phyloP scores from a whole-genome alignment of 2,888 invertebrate species.

The Venusia cambrica region DNA sequence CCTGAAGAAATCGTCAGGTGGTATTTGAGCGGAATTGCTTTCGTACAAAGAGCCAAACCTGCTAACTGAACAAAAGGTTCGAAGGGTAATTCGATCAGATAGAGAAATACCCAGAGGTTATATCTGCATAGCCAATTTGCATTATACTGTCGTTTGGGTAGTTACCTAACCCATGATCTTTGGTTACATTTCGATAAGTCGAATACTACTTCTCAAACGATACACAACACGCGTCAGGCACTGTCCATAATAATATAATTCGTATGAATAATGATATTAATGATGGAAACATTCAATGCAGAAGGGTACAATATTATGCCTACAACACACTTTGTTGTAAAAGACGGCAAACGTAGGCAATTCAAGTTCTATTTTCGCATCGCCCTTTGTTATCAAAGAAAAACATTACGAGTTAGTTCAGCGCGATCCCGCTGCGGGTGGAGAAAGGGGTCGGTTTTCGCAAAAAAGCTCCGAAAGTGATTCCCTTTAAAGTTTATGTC shows the following conservation, averaged over 20 bases:
- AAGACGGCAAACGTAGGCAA: slow-evolving; percentile 14
- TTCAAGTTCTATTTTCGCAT: slow-evolving; percentile 25
- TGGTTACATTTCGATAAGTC: slow-evolving; percentile 25
- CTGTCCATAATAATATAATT: no score
- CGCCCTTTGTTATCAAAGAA: slow-evolving; percentile 28
- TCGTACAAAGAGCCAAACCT: slow-evolving; percentile 12
- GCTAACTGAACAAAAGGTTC: slow-evolving; percentile 21
- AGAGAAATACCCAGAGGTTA: slow-evolving; percentile 16
- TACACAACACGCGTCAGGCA: slow-evolving; percentile 8
- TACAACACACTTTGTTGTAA: slow-evolving; percentile 1
- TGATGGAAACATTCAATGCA: no score
- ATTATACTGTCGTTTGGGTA: slow-evolving; percentile 18
- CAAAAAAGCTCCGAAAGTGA: slow-evolving; percentile 32
- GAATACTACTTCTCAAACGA: slow-evolving; percentile 15
- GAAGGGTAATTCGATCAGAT: slow-evolving; percentile 21
- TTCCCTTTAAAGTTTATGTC: slow-evolving; percentile 35
- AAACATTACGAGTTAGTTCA: slow-evolving; percentile 30
- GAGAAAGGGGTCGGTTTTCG: slow-evolving; percentile 30
- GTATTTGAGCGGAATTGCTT: slow-evolving; percentile 13
- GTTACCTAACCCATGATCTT: slow-evolving; percentile 19
- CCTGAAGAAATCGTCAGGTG: slow-evolving; percentile 4
- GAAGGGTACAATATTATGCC: no score
- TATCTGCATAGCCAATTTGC: slow-evolving; percentile 22
- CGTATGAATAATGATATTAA: no score
- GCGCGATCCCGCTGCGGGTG: slow-evolving; percentile 29